A percentile compares a stretch with the other conserved stretches of the same genome.
These are phyloP conservation scores for Agrotis ipsilon DNA, from an alignment of 2,888 invertebrate species.

Conservation along the genomic window DNA sequence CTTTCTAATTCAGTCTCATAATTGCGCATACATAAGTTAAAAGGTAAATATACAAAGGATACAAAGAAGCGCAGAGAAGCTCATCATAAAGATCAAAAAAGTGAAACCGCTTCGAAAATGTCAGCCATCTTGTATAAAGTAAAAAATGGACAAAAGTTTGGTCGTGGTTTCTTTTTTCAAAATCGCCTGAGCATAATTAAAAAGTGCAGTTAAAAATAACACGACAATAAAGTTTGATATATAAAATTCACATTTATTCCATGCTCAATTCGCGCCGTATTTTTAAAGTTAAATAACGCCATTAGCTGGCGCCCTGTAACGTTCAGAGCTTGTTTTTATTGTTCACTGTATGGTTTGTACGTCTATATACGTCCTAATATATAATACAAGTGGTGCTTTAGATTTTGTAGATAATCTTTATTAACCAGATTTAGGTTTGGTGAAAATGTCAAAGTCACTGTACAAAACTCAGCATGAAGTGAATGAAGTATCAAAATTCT, in stretches of 20 bases:
- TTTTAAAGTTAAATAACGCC: conserved; percentile 38
- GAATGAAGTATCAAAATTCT: conserved; percentile 20
- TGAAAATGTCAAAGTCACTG: background rate
- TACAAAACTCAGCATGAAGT: conserved; percentile 13
- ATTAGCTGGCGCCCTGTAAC: conserved; percentile 13
- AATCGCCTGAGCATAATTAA: conserved; percentile 22
- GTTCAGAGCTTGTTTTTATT: conserved; percentile 36
- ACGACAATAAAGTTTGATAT: conserved; percentile 37
- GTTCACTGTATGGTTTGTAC: conserved; percentile 18
- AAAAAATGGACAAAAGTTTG: conserved; percentile 28
- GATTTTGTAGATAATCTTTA: background rate
- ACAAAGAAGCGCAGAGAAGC: conserved; percentile 65
- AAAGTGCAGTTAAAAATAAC: conserved; percentile 40
- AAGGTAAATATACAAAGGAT: conserved; percentile 71
- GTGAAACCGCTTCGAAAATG: conserved; percentile 44
- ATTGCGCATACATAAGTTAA: conserved; percentile 86
- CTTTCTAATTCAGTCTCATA: conserved; percentile 89
- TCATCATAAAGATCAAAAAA: conserved; percentile 51
- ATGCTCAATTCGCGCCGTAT: conserved; percentile 22
- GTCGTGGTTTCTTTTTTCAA: conserved; percentile 34
- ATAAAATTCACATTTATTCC: conserved; percentile 38
- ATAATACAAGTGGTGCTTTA: conserved; percentile 5
- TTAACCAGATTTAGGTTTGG: background rate
- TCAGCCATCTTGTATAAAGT: conserved; percentile 41
- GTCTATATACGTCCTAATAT: background rate